phyloP scores from a whole-genome alignment of 2,113 vertebrate genomes.

The Peromyscus leucopus region DNA sequence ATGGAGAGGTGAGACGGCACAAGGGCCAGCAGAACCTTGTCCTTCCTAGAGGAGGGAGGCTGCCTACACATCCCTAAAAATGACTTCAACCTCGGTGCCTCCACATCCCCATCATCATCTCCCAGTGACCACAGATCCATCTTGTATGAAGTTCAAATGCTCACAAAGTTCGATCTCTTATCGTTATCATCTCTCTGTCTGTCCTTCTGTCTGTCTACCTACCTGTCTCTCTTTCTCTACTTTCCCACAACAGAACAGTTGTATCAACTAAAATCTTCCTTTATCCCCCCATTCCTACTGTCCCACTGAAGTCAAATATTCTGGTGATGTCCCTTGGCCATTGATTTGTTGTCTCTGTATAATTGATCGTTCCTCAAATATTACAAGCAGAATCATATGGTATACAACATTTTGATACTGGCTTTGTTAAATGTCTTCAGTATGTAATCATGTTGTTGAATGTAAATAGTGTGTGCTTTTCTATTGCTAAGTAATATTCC shows the following conservation, averaged over 20 bases:
- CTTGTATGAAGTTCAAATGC: neutral
- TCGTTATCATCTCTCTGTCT: neutral
- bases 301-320: neutral
- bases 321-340: neutral
- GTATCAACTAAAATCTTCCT: neutral
- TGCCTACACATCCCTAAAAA: neutral
- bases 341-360: neutral
- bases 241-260: neutral
- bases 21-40: neutral
- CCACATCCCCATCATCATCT: neutral
- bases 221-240: neutral
- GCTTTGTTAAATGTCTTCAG: neutral
- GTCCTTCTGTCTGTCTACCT: neutral
- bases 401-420: neutral
- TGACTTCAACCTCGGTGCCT: neutral
- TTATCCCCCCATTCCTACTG: neutral
- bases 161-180: neutral
- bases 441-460: neutral
- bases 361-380: slow-evolving; percentile 4
- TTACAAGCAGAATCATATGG: neutral
- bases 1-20: neutral
- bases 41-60: neutral
- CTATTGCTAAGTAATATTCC: neutral
- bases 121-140: neutral
- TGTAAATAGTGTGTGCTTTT: neutral